Conservation (phyloP, 2,888 invertebrate genomes). For the Slavum lentiscoides region DNA sequence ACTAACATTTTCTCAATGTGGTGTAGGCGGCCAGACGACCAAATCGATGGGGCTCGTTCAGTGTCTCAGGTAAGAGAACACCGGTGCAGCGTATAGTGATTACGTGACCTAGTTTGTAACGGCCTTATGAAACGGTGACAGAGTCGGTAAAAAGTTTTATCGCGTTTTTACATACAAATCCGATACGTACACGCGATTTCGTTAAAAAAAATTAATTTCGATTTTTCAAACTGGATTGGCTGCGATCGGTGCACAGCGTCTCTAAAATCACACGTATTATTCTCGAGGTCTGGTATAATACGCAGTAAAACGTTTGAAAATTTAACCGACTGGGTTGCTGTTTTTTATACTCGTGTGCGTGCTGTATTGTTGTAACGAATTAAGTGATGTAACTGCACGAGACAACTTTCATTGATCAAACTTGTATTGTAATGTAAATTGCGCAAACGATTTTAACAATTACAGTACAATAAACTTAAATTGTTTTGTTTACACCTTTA, state of each 20-base stretch:
- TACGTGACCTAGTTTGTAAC: not conserved
- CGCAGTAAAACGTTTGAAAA: no score
- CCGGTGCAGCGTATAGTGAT: not conserved
- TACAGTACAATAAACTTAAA: slow-evolving; percentile 41
- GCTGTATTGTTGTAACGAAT: not conserved
- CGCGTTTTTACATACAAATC: no score
- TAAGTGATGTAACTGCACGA: not conserved
- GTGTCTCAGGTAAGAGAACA: slow-evolving; percentile 74
- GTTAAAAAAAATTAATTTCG: no score
- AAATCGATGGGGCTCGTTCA: slow-evolving; percentile 76
- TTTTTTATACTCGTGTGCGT: no score
- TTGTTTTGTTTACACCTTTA: slow-evolving; percentile 43
- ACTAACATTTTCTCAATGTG: slow-evolving; percentile 71
- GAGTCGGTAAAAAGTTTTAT: no score
- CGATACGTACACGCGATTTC: no score
- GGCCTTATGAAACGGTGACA: no score
- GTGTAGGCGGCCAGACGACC: slow-evolving; percentile 62
- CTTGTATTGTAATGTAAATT: not conserved
- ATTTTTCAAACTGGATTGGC: no score
- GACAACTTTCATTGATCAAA: not conserved
- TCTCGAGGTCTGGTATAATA: no score
- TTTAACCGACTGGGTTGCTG: no score
- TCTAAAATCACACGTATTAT: no score
- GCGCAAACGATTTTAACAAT: not conserved
- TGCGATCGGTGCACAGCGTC: no score